A percentile compares a stretch with the other conserved stretches of the same genome.
phyloP scores from a whole-genome alignment of 2,113 vertebrate species.

The Ptilonorhynchus violaceus region DNA sequence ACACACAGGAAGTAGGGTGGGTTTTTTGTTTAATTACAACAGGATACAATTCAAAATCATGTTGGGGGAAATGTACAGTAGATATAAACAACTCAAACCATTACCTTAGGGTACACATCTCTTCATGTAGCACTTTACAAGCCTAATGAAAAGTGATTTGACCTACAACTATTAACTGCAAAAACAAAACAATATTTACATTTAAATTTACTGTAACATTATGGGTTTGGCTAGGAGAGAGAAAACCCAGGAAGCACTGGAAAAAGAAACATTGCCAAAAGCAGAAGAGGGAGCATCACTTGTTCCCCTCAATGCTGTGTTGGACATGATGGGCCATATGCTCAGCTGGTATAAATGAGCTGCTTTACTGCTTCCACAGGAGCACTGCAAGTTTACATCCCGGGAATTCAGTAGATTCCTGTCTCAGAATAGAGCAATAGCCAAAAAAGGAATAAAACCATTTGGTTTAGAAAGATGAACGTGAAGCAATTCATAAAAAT shows the following conservation, averaged over 20 bases:
- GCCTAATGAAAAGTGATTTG: conserved; percentile 59
- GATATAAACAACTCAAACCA: conserved; percentile 52
- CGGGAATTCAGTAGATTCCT: background rate
- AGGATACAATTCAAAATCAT: conserved; percentile 52
- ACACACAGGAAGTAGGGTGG: conserved; percentile 55
- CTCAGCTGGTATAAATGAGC: conserved; percentile 7
- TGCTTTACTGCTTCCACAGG: background rate
- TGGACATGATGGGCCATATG: background rate
- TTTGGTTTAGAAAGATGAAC: background rate
- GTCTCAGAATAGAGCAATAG: background rate
- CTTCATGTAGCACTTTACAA: conserved; percentile 29
- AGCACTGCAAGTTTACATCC: background rate
- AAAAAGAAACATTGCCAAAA: conserved; percentile 8
- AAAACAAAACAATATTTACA: conserved; percentile 47
- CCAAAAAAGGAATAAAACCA: background rate
- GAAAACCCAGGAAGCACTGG: background rate
- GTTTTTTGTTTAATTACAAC: conserved; percentile 46
- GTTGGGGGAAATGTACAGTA: conserved; percentile 38
- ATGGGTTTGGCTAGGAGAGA: background rate
- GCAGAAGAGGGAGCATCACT: background rate
- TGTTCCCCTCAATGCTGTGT: background rate
- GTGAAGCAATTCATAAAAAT: background rate
- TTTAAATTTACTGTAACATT: conserved; percentile 41
- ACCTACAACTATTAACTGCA: conserved; percentile 47
- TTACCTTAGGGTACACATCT: conserved; percentile 55